Percentiles rank a stretch among this genome's conserved stretches.
Conservation (phyloP, 2,797 vertebrate genomes). For the Heliangelus exortis region DNA sequence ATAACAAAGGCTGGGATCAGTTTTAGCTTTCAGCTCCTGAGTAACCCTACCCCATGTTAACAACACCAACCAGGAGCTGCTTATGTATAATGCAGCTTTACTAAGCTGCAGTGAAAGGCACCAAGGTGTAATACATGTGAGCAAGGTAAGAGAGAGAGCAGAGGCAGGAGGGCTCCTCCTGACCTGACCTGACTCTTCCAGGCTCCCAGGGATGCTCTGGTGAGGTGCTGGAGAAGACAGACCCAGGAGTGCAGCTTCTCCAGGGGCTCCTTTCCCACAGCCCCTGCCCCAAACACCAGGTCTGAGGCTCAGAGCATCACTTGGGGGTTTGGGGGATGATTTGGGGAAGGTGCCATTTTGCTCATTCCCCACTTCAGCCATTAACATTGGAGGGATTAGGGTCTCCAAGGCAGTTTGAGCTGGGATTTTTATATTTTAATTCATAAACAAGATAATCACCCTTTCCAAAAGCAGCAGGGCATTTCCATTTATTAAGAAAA, state of each 20-base stretch:
- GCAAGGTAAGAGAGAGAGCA: background rate
- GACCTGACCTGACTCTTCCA: background rate
- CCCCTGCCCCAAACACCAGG: rapidly evolving
- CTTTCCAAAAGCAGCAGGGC: background rate
- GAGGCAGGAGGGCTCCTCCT: background rate
- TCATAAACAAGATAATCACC: background rate
- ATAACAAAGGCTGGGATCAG: constrained; percentile 11
- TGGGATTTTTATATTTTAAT: background rate
- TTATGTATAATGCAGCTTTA: constrained; percentile 43
- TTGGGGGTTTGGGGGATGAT: background rate
- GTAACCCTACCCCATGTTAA: constrained; percentile 15
- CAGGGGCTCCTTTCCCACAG: background rate
- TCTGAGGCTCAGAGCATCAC: background rate
- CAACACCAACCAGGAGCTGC: background rate
- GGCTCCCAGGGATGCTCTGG: background rate
- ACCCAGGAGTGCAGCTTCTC: rapidly evolving
- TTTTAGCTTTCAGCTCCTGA: background rate
- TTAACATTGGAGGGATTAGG: background rate
- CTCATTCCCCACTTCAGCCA: background rate
- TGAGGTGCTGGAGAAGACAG: rapidly evolving
- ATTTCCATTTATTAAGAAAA: background rate
- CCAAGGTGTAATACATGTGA: background rate
- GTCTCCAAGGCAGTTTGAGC: background rate
- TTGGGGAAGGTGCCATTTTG: background rate
- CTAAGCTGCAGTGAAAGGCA: constrained; percentile 33